Evolutionary conservation across 2,113 vertebrate genomes (phyloP), one percentile per base, ranked within the genome.

Genomic region (Ceyx melanurus): DNA sequence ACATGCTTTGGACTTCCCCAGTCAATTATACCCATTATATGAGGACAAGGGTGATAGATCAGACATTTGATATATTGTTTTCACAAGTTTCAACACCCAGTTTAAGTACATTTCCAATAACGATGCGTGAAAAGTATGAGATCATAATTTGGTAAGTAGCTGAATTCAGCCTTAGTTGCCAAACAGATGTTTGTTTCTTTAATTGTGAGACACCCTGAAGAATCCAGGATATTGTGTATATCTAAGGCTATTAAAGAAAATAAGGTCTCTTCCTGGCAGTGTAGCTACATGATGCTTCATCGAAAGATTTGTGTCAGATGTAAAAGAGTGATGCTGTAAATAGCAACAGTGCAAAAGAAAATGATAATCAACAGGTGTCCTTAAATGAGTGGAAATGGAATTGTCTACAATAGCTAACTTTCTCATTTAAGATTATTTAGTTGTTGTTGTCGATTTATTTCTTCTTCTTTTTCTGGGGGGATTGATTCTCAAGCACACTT

Each of bases 181-280:
- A 90, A 95, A 62, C 65, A 93, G 83, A 74, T 91, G 81, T 86
- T 95, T 53, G 25, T 57, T 86, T 94, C 83, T 66, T 42, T 87
- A 76, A 89, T 61, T 80, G 73, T 65, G 64, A 73, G 48, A 19
- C 37, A 85, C n/a, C 53, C 71, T 93, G 72, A 26, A 68, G 60
- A 76, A 76, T 71, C 15, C 33, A 89, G 17, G 45, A 68, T 78
- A 89, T 57, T 81, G 31, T 76, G 51, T 26, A 66, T 89, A 95
- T 43, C 28, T 60, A 83, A 50, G 86, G 54, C 10, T 66, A n/a
- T 13, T 75, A 14, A 54, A 29, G 67, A 82, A 90, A 75, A 64
- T 10, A 71, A 51, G 7, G 11, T 10, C 17, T 78, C 11, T 67
- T 53, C 35, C 13, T 1, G 1, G 13, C 43, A 64, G 13, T 25